Evolutionary conservation across 2,888 invertebrate genomes (phyloP), one percentile per base, ranked within the genome.

Genomic region (Tubulanus polymorphus): DNA sequence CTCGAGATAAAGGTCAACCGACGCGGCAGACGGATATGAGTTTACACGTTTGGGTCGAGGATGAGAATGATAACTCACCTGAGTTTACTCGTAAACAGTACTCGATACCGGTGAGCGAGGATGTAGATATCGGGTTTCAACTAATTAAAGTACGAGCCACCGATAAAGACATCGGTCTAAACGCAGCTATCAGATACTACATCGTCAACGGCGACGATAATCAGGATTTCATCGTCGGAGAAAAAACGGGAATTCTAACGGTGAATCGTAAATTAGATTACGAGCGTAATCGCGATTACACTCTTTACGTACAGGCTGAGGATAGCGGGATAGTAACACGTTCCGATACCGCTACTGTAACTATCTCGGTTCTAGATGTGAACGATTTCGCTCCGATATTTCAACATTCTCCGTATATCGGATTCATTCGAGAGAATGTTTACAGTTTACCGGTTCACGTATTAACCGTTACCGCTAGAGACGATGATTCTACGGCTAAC

Each of bases 341-440:
- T 84, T 75, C 90, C 88, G 82, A 89, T 86, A 55, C 90, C 87
- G 65, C 81, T 51, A 72, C 79, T 61, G 85, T 93, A 67, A 86
- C 88, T 59, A 90, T 95, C 70, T 85, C 86, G 55, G 88, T 95
- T 53, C 86, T 89, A 64, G 93, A 95, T 80, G 89, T 93, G 73
- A 94, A 95, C 81, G 94, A 95, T 81, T 93, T 93, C 75, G 88
- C 89, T 29, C 95, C 95, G 47, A 88, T 90, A 46, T 95, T 95
- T 80, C 82, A 91, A 66, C 90, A 95, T 80, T 93, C 93, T n/a
- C 94, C 94, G 0, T 94, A 93, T 81, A 82, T 91, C 73, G 91
- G 92, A 3, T 89, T 90, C 77, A 92, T 94, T 56, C 91, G 93
- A 88, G 95, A 96, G 58, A 70, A 71, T 35, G 64, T 70, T 56